These are phyloP conservation scores for Blera fallax DNA, from an alignment of 2,888 invertebrate species.

Conservation along the genomic window DNA sequence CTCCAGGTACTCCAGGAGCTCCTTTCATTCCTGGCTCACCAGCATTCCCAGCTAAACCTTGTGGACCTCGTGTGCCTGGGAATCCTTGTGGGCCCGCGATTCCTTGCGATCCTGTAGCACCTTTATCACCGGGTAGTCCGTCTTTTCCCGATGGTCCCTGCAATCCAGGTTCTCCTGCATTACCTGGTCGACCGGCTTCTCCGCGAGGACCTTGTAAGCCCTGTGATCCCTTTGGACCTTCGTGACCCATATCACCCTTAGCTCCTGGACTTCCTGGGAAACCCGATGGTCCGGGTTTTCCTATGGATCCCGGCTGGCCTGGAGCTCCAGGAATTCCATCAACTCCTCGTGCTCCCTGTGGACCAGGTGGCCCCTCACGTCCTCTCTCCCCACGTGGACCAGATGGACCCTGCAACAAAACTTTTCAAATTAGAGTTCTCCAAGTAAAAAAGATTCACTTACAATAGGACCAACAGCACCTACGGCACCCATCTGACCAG, in stretches of 20 bases:
- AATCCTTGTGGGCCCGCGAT: constrained; percentile 90
- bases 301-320: constrained; percentile 86
- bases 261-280: constrained; percentile 90
- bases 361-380: constrained; percentile 90
- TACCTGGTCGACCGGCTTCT: constrained; percentile 90
- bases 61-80: constrained; percentile 90
- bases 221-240: constrained; percentile 90
- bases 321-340: constrained; percentile 91
- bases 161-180: constrained; percentile 89
- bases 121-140: constrained; percentile 91
- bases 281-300: constrained; percentile 92
- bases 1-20: constrained; percentile 88
- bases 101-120: constrained; percentile 88
- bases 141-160: constrained; percentile 90
- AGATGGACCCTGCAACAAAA: constrained; percentile 85
- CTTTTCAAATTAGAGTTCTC: not conserved
- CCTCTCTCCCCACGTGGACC: constrained; percentile 93
- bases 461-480: constrained; percentile 85
- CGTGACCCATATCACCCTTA: constrained; percentile 90
- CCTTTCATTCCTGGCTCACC: constrained; percentile 90
- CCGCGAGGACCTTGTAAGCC: constrained; percentile 92
- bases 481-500: constrained; percentile 87
- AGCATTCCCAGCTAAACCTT: constrained; percentile 88
- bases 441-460: constrained; percentile 41
- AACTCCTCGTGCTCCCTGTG: constrained; percentile 89